Evolutionary conservation across 2,888 invertebrate species (phyloP).

Genomic region (Aleiodes alternator): DNA sequence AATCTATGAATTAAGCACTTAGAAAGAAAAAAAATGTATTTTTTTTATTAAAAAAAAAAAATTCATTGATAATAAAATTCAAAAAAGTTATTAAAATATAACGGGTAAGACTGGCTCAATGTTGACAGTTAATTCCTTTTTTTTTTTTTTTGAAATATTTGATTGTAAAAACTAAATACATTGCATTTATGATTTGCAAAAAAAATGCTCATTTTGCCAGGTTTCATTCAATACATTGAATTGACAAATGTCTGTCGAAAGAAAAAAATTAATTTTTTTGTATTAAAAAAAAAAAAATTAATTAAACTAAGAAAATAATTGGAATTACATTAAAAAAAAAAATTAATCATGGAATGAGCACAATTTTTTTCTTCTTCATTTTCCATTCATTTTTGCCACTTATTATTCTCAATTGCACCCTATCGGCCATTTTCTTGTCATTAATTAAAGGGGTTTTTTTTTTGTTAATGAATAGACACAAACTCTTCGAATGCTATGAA

Average conservation of each 20-base stretch:
- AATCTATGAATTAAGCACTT: not conserved
- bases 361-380: not conserved
- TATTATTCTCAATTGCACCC: slow-evolving; percentile 37
- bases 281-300: too few relatives aligned
- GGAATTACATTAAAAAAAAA: not conserved
- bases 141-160: not conserved
- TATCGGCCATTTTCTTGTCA: slow-evolving; percentile 35
- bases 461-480: slow-evolving; percentile 13
- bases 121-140: slow-evolving; percentile 2
- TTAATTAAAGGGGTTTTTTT: not conserved
- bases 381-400: too few relatives aligned
- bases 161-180: too few relatives aligned
- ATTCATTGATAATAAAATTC: slow-evolving; percentile 3
- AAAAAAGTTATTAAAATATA: not conserved
- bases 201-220: too few relatives aligned
- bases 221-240: not conserved
- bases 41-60: too few relatives aligned
- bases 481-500: slow-evolving; percentile 8
- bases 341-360: slow-evolving; percentile 24
- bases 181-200: too few relatives aligned
- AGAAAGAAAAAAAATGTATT: not conserved
- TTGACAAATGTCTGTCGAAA: not conserved
- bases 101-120: slow-evolving; percentile 32
- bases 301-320: not conserved
- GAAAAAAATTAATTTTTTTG: not conserved